Percentiles rank a stretch among this genome's conserved stretches.
Conservation (phyloP, 2,888 invertebrate species). For the Linhomoeus sp. region DNA sequence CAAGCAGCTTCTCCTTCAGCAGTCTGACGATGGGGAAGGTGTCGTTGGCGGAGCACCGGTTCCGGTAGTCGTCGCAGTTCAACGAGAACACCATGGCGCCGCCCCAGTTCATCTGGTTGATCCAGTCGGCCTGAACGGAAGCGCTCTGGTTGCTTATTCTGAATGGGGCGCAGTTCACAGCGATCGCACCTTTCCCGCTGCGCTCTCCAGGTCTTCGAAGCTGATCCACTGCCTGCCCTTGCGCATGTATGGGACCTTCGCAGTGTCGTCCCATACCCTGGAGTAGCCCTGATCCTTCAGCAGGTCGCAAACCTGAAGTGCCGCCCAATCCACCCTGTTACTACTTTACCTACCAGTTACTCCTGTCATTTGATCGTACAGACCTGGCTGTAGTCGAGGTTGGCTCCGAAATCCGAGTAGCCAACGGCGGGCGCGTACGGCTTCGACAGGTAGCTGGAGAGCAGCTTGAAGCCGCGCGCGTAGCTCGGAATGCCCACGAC, state of each 20-base stretch:
- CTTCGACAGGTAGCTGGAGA: conserved; percentile 28
- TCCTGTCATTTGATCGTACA: too few relatives aligned
- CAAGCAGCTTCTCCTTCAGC: background rate
- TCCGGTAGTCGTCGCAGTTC: conserved; percentile 49
- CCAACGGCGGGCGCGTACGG: conserved; percentile 10
- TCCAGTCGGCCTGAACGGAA: conserved; percentile 39
- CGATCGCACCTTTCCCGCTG: background rate
- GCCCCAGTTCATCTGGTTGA: conserved; percentile 43
- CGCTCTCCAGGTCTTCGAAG: conserved; percentile 43
- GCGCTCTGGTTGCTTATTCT: conserved; percentile 4
- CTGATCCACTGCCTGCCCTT: conserved; percentile 55
- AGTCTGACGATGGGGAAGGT: background rate
- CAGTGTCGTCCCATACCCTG: conserved; percentile 44
- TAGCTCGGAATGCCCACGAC: conserved; percentile 69
- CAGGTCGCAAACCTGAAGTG: conserved; percentile 43
- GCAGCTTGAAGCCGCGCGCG: conserved; percentile 53
- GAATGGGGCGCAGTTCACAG: background rate
- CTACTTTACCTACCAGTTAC: too few relatives aligned
- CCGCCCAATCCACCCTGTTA: too few relatives aligned
- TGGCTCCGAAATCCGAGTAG: background rate
- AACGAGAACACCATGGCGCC: conserved; percentile 67
- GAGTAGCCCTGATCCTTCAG: conserved; percentile 34
- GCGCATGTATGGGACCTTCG: conserved; percentile 55
- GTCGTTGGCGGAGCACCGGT: background rate
- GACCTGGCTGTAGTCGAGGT: background rate